Conservation (phyloP, 1,140 invertebrate species). For the Drosophila trapezifrons region DNA sequence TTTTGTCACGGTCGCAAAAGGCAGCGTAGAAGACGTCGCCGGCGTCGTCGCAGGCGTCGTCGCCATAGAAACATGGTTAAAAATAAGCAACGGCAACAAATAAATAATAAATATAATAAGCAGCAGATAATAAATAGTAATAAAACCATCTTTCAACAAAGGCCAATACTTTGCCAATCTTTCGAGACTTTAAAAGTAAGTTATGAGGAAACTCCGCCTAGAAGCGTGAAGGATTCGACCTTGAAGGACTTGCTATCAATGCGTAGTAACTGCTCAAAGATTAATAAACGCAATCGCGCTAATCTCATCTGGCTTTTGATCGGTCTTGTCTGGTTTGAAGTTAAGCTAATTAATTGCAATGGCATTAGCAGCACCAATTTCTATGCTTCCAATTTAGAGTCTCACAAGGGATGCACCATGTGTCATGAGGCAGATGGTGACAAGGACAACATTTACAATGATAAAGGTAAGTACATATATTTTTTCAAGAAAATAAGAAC, state of each 20-base stretch:
- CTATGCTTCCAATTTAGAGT: constrained; percentile 57
- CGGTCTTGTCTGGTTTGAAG: constrained; percentile 78
- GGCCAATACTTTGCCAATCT: constrained; percentile 17
- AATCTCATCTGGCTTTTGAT: constrained; percentile 80
- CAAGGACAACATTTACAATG: constrained; percentile 46
- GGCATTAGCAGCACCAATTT: constrained; percentile 48
- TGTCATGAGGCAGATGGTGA: constrained; percentile 52
- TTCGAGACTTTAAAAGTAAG: constrained; percentile 37
- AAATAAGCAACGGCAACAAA: constrained; percentile 17
- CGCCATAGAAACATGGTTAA: constrained; percentile 28
- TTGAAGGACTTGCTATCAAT: constrained; percentile 37
- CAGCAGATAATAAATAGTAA: constrained; percentile 10
- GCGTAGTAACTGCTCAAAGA: constrained; percentile 42
- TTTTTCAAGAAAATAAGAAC: too few species aligned
- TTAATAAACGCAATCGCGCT: constrained; percentile 62
- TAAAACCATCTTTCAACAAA: constrained; percentile 18
- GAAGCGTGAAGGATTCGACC: constrained; percentile 23
- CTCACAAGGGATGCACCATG: constrained; percentile 62
- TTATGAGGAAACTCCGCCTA: constrained; percentile 8
- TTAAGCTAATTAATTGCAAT: constrained; percentile 73
- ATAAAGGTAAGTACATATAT: constrained; percentile 47
- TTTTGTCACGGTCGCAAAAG: constrained; percentile 64
- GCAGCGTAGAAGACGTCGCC: constrained; percentile 43
- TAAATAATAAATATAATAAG: background rate
- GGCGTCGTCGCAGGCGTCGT: constrained; percentile 51